phyloP scores from a whole-genome alignment of 2,797 vertebrate species.

The Chaenodraco wilsoni region DNA sequence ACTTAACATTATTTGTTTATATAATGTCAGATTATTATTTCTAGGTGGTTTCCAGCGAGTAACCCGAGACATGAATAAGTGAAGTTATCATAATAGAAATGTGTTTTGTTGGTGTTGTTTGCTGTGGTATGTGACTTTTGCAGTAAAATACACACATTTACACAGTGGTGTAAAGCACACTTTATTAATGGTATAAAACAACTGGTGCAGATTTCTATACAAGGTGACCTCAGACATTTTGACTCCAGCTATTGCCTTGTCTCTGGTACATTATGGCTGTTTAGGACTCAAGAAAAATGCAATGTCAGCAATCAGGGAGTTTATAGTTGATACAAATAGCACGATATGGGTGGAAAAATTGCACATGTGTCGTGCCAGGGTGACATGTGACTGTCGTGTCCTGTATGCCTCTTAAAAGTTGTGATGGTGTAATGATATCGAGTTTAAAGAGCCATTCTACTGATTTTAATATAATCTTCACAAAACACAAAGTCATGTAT shows the following conservation, averaged over 20 bases:
- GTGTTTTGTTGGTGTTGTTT: neutral
- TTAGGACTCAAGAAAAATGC: conserved; percentile 56
- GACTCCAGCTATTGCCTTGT: conserved; percentile 27
- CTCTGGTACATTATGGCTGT: conserved; percentile 29
- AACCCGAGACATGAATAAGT: neutral
- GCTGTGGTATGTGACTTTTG: neutral
- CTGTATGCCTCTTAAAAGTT: conserved; percentile 4
- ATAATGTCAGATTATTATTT: neutral
- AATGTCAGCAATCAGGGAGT: conserved; percentile 55
- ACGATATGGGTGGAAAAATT: conserved; percentile 62
- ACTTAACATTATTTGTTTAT: neutral
- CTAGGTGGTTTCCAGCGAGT: neutral
- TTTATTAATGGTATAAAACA: neutral
- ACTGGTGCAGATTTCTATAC: conserved; percentile 5
- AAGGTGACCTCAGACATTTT: conserved; percentile 63
- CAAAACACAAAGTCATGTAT: conserved; percentile 25
- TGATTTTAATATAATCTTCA: conserved; percentile 20
- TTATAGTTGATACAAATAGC: conserved; percentile 66
- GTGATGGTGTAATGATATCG: neutral
- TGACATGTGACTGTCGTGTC: neutral
- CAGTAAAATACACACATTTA: neutral
- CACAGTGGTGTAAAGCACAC: neutral
- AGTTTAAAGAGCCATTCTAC: neutral
- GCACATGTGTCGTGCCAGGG: neutral
- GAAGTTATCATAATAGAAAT: neutral